phyloP scores from a whole-genome alignment of 1,140 invertebrate genomes.

The Drosophila sp. region DNA sequence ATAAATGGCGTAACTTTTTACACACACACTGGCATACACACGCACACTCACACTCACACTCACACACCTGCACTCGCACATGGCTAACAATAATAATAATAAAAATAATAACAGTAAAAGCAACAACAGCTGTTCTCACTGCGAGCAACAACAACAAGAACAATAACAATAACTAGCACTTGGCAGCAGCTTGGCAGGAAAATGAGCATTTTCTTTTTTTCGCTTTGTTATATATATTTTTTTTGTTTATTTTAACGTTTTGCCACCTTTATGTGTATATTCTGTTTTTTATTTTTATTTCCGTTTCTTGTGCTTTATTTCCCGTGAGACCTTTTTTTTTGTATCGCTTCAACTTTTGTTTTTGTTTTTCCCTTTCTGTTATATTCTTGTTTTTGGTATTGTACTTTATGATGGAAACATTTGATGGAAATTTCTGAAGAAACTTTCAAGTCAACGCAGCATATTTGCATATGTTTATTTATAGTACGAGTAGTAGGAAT shows the following conservation, averaged over 20 bases:
- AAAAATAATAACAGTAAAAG: constrained; percentile 33
- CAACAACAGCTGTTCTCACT: constrained; percentile 56
- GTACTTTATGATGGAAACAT: constrained; percentile 22
- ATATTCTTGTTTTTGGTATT: too few species aligned
- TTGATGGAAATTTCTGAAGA: constrained; percentile 16
- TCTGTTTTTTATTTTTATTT: constrained; percentile 21
- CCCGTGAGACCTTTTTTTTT: constrained; percentile 21
- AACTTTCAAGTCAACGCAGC: constrained; percentile 11
- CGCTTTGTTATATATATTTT: constrained; percentile 1
- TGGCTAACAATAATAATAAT: constrained; percentile 10
- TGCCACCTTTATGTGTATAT: constrained; percentile 31
- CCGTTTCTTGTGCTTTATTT: constrained; percentile 20
- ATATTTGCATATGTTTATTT: background rate
- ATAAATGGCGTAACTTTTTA: constrained; percentile 51
- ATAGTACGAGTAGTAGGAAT: background rate
- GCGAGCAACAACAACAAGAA: constrained; percentile 2
- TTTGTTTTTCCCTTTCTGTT: constrained; percentile 16
- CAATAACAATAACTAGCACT: constrained; percentile 8
- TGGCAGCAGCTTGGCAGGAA: constrained; percentile 22
- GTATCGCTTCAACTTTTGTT: constrained; percentile 8
- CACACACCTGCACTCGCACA: constrained; percentile 15
- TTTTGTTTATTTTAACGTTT: constrained; percentile 5
- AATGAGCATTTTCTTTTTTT: constrained; percentile 32
- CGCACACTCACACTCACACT: constrained; percentile 8
- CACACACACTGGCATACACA: too few species aligned